A percentile compares a stretch with the other conserved stretches of the same genome.
Conservation (phyloP, 2,888 invertebrate species). For the Crioceris asparagi region DNA sequence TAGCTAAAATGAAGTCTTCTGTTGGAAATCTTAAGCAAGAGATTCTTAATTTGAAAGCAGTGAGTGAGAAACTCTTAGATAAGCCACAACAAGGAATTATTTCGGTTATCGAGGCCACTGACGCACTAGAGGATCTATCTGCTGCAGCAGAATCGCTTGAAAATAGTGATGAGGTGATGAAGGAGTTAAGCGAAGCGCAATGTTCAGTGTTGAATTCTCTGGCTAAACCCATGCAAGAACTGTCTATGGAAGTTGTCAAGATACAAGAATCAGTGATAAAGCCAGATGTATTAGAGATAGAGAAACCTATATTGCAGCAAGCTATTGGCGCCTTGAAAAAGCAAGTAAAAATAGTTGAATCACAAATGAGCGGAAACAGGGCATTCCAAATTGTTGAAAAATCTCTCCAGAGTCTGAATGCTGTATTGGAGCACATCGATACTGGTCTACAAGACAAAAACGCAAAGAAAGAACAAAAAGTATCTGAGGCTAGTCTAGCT, state of each 20-base stretch:
- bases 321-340: slow-evolving; percentile 7
- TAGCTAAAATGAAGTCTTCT: too few species aligned
- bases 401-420: background rate
- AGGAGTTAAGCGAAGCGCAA: slow-evolving; percentile 1
- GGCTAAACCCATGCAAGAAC: background rate
- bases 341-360: slow-evolving; percentile 1
- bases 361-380: background rate
- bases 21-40: too few species aligned
- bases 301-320: slow-evolving; percentile 9
- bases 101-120: slow-evolving; percentile 12
- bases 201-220: background rate
- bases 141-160: slow-evolving; percentile 4
- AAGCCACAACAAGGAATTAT: slow-evolving; percentile 13
- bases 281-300: slow-evolving; percentile 8
- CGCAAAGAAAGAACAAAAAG: too few species aligned
- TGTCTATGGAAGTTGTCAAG: background rate
- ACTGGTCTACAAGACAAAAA: too few species aligned
- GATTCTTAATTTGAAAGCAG: too few species aligned
- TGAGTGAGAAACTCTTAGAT: too few species aligned
- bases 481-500: too few species aligned
- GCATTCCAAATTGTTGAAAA: background rate
- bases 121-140: slow-evolving; percentile 5
- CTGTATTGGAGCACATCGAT: background rate
- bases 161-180: slow-evolving; percentile 6
- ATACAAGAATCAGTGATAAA: background rate